These are phyloP conservation scores for Gopherus flavomarginatus DNA, from an alignment of 2,113 vertebrate species.

Conservation along the genomic window DNA sequence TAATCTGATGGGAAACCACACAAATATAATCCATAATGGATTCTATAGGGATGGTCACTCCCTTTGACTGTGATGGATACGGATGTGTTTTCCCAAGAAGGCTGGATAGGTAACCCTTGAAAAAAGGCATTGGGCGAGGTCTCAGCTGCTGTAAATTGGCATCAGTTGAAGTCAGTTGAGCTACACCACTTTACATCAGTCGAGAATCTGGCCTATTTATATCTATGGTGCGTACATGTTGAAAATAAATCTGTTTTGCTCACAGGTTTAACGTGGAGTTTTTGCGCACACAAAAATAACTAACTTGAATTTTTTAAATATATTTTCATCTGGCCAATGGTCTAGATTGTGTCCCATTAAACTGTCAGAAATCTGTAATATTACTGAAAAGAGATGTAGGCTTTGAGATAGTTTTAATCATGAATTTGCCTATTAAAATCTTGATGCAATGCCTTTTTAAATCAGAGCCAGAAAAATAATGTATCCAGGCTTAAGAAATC, in stretches of 20 bases:
- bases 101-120: background rate
- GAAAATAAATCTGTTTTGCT: conserved; percentile 9
- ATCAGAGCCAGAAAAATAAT: background rate
- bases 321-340: conserved; percentile 33
- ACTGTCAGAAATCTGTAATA: background rate
- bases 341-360: conserved; percentile 7
- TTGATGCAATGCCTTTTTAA: background rate
- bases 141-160: conserved; percentile 13
- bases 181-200: background rate
- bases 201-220: background rate
- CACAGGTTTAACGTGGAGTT: background rate
- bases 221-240: background rate
- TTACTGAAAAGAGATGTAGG: conserved; percentile 15
- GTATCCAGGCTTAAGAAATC: background rate
- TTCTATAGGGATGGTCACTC: background rate
- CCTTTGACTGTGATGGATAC: background rate
- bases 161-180: conserved; percentile 1
- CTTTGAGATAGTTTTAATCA: conserved; percentile 20
- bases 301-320: background rate
- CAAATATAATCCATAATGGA: background rate
- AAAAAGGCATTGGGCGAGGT: background rate
- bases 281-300: conserved; percentile 19
- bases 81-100: background rate
- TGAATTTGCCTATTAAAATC: conserved; percentile 44
- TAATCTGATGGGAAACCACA: conserved; percentile 28